A percentile compares a stretch with the other conserved stretches of the same genome.
Evolutionary conservation across 2,888 invertebrate genomes (phyloP).

Genomic region (Amphipoea lucens): DNA sequence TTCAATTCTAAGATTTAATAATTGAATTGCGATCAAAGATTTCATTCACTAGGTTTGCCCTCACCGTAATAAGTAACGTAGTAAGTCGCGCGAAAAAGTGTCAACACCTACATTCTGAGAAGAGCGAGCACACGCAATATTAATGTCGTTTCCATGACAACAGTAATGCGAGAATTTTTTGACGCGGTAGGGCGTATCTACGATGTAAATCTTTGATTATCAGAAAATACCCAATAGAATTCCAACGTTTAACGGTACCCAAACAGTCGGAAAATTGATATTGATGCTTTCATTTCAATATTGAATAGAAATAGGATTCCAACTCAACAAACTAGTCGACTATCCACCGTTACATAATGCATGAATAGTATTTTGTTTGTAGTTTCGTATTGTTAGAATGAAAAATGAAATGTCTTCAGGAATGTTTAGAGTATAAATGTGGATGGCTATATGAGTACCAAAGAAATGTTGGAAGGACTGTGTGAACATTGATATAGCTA

Average conservation of each 20-base stretch:
- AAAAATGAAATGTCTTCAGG: background rate
- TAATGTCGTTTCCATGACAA: background rate
- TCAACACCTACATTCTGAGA: background rate
- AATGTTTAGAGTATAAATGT: background rate
- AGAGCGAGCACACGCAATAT: background rate
- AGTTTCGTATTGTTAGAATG: background rate
- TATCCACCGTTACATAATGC: background rate
- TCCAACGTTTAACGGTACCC: background rate
- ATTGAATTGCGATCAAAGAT: background rate
- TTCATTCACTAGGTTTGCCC: background rate
- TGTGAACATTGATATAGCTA: background rate
- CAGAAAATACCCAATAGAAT: background rate
- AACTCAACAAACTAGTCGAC: background rate
- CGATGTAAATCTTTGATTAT: background rate
- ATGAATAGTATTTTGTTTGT: background rate
- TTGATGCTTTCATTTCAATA: background rate
- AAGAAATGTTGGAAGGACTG: background rate
- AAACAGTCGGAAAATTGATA: constrained; percentile 1
- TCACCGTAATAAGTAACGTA: background rate
- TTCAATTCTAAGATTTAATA: background rate
- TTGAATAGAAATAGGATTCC: background rate
- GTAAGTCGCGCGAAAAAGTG: background rate
- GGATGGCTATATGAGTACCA: background rate
- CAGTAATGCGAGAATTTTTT: background rate
- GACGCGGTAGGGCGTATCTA: background rate